Evolutionary conservation across 2,797 vertebrate genomes (phyloP).

Genomic region (Harpagifer antarcticus): DNA sequence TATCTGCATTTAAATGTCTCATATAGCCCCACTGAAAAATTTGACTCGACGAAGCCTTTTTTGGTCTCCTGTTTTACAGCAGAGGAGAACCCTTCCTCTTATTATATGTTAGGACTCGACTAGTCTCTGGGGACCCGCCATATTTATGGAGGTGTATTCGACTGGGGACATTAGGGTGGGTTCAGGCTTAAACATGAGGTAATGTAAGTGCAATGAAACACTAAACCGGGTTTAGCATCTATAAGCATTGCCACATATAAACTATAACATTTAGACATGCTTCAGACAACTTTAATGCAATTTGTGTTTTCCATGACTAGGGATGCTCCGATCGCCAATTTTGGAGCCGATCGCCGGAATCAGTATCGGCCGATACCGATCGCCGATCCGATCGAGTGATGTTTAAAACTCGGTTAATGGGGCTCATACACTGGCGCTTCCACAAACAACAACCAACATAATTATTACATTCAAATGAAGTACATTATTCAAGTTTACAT

Average conservation of each 20-base stretch:
- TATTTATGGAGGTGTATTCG: slow-evolving; percentile 43
- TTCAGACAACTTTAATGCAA: background rate
- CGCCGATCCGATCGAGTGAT: too few relatives aligned
- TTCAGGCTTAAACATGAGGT: slow-evolving; percentile 15
- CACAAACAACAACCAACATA: too few relatives aligned
- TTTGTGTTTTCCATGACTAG: background rate
- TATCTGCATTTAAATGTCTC: slow-evolving; percentile 64
- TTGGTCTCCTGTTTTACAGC: slow-evolving; percentile 39
- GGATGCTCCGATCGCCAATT: too few relatives aligned
- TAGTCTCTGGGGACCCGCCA: slow-evolving; percentile 25
- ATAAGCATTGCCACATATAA: background rate
- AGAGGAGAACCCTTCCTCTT: slow-evolving; percentile 42
- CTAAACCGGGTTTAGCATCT: slow-evolving; percentile 11
- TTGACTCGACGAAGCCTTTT: slow-evolving; percentile 27
- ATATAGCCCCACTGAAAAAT: slow-evolving; percentile 11
- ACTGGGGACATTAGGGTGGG: slow-evolving; percentile 18
- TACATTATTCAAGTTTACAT: too few relatives aligned
- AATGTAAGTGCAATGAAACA: slow-evolving; percentile 4
- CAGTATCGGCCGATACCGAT: too few relatives aligned
- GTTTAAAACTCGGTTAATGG: too few relatives aligned
- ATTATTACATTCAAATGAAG: too few relatives aligned
- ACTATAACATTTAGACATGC: background rate
- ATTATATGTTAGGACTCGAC: slow-evolving; percentile 55
- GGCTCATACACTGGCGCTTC: too few relatives aligned
- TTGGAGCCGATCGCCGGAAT: too few relatives aligned